Evolutionary conservation across 2,888 invertebrate species (phyloP), one percentile per base, ranked within the genome.

Genomic region (Labia minor): DNA sequence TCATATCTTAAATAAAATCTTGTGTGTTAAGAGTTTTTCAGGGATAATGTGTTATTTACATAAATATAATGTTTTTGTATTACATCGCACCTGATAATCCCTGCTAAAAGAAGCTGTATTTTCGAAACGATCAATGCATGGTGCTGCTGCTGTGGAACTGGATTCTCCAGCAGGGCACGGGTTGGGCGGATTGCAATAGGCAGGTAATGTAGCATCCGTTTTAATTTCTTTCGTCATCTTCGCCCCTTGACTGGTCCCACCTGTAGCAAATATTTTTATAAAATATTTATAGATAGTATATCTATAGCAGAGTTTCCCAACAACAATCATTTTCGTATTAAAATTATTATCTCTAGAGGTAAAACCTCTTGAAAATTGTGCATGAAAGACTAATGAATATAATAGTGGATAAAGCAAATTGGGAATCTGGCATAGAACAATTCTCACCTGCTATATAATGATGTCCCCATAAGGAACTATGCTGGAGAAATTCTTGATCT

Each of bases 141-240:
- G 92, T 78, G 95, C 90, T 63, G 88, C 87, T 73, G 86, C 93
- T 84, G 78, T 74, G 76, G 73, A 65, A 90, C 92, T 87, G 70
- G 87, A 85, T 75, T 92, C 96, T 71, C 96, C 98, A 68, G 92
- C 86, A 1, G 98, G 99, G 75, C 99, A 99, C 0, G 99, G 99
- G 78, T 99, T 99, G 1, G 98, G 98, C 0, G 99, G 99, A 78
- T 97, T 96, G 78, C 99, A 99, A 79, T 99, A 99, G 19, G 98
- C 96, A 0, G 98, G 98, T 68, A 99, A 81, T 14, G 90, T 87
- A 10, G 91, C 90, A 75, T 98, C 96, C 1, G 90, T 87, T 79
- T 97, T 97, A 64, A 94, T 86, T 77, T 91, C 87, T 71, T 87
- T 85, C 37, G 81, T 78, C 72, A 86, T 87, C 64, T 83, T 82